A percentile compares a stretch with the other conserved stretches of the same genome.
Evolutionary conservation across 2,888 invertebrate species (phyloP).

Genomic region (Eilema sororculum): DNA sequence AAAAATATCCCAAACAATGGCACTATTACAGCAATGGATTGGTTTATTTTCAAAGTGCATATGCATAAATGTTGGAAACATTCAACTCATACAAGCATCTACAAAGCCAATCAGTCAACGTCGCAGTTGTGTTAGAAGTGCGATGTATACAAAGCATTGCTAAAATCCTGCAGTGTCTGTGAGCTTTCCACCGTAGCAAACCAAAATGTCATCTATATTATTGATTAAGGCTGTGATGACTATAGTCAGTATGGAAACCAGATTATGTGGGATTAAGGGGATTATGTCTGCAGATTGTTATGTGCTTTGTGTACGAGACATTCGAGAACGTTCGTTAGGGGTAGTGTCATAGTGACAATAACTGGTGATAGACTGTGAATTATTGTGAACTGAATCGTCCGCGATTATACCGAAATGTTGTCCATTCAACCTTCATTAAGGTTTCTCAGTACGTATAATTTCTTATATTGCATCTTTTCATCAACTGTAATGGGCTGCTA

Average conservation of each 20-base stretch:
- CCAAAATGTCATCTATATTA: background rate
- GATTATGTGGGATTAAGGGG: background rate
- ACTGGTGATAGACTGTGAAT: no score
- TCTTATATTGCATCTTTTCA: conserved; percentile 60
- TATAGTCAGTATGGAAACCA: background rate
- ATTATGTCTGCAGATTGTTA: background rate
- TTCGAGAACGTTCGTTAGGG: background rate
- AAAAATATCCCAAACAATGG: background rate
- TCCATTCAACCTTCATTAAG: conserved; percentile 52
- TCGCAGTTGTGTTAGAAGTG: background rate
- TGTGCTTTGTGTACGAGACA: background rate
- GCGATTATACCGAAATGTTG: conserved; percentile 62
- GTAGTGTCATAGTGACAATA: no score
- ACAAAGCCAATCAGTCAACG: background rate
- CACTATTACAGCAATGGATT: background rate
- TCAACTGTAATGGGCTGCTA: conserved; percentile 3
- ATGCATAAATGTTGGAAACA: no score
- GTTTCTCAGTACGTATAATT: conserved; percentile 28
- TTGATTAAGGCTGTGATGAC: background rate
- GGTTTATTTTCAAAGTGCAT: background rate
- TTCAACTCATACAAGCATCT: background rate
- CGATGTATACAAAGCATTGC: background rate
- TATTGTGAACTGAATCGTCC: conserved; percentile 59
- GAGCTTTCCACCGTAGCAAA: no score
- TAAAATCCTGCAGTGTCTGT: background rate